These are phyloP conservation scores for Synanthedon myopaeformis DNA, from an alignment of 2,888 invertebrate genomes.

Conservation along the genomic window DNA sequence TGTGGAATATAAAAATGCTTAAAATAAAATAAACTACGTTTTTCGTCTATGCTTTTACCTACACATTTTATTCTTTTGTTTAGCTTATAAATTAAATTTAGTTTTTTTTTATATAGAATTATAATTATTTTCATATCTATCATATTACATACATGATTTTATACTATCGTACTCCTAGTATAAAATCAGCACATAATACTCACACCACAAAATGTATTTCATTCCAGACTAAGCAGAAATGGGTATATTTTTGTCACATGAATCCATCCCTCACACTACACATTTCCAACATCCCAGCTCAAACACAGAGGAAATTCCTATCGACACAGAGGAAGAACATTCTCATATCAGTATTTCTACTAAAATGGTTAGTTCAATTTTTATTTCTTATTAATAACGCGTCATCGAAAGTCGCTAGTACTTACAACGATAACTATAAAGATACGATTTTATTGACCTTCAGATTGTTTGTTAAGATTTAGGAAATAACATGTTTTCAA, in stretches of 20 bases:
- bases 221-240: constrained; percentile 8
- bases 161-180: not conserved
- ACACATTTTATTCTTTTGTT: too few species aligned
- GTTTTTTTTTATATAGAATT: too few species aligned
- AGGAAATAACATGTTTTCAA: too few species aligned
- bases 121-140: too few species aligned
- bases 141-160: too few species aligned
- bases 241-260: constrained; percentile 41
- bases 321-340: constrained; percentile 26
- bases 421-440: too few species aligned
- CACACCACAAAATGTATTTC: not conserved
- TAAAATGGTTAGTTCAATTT: constrained; percentile 38
- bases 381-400: not conserved
- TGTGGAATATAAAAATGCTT: not conserved
- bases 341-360: constrained; percentile 51
- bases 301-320: constrained; percentile 10
- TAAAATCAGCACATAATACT: not conserved
- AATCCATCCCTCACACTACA: constrained; percentile 39
- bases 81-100: too few species aligned
- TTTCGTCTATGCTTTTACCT: too few species aligned
- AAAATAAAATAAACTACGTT: too few species aligned
- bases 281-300: constrained; percentile 38
- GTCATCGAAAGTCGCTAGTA: too few species aligned
- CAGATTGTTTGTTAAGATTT: too few species aligned
- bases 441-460: too few species aligned